A percentile compares a stretch with the other conserved stretches of the same genome.
phyloP scores from a whole-genome alignment of 2,888 invertebrate genomes.

The Prenolepis imparis region DNA sequence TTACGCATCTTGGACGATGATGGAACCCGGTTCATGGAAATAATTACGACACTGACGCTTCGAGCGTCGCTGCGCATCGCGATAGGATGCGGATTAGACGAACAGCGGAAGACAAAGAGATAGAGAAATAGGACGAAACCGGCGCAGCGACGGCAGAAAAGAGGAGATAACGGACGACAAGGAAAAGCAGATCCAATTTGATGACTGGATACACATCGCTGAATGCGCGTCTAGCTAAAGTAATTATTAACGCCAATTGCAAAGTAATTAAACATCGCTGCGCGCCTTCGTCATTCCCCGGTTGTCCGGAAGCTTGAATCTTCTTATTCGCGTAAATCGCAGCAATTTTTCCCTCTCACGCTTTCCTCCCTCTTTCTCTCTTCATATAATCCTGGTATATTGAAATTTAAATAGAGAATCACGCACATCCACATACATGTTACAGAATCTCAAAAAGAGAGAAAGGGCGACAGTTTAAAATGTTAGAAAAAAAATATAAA shows the following conservation, averaged over 20 bases:
- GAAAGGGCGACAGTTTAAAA: no score
- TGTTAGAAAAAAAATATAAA: background rate
- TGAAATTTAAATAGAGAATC: background rate
- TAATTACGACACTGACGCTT: slow-evolving; percentile 41
- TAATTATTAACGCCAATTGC: slow-evolving; percentile 82
- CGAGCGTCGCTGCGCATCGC: slow-evolving; percentile 31
- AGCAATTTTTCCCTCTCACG: slow-evolving; percentile 42
- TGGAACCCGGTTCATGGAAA: slow-evolving; percentile 24
- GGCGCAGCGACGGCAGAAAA: slow-evolving; percentile 51
- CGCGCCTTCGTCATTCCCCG: slow-evolving; percentile 21
- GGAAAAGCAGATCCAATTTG: slow-evolving; percentile 77
- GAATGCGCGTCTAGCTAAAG: slow-evolving; percentile 78
- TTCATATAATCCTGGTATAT: background rate
- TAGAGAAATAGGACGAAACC: slow-evolving; percentile 35
- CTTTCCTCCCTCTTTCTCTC: background rate
- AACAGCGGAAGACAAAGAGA: slow-evolving; percentile 28
- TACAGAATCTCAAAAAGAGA: no score
- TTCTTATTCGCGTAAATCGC: slow-evolving; percentile 44
- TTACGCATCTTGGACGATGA: slow-evolving; percentile 27
- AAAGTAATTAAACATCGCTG: slow-evolving; percentile 79
- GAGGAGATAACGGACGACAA: slow-evolving; percentile 39
- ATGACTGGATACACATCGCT: slow-evolving; percentile 82
- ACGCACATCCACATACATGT: background rate
- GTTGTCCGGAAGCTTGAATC: slow-evolving; percentile 20
- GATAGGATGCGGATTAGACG: slow-evolving; percentile 47